Base-by-base conservation (phyloP, 2,888 invertebrate species). In the Sphaerophoria rueppellii region DNA sequence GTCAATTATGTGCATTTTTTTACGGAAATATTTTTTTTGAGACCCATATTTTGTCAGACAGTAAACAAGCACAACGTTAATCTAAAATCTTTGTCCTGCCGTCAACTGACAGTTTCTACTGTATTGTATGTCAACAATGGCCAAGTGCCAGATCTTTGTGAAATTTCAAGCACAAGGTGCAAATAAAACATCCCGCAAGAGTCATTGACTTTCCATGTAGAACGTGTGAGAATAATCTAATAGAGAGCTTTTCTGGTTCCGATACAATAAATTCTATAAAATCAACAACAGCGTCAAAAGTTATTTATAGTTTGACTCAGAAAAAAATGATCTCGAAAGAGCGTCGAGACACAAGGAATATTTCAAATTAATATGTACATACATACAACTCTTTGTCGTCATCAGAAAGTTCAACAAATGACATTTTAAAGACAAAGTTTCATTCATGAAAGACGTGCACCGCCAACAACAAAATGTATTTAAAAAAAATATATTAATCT, bases 391-490 rank as follows among this genome's bases (percentile, higher is more conserved):
- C 32, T 16, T 24, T 40, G 63, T 65, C 57, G 63, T 78, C 82
- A 73, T 52, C 35, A 24, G n/a, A 55, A 65, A 54, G 46, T 72
- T 43, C 63, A 57, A 65, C 48, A 77, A 37, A 24, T 40, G 34
- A 67, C 32, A 55, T 11, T 72, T 61, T 57, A 24, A n/a, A 57
- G 57, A 82, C 60, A 63, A 70, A 65, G 72, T 79, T 79, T 63
- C 82, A 82, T 82, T 79, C 74, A 82, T 71, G 34, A 40, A 7
- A 32, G 63, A 70, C 82, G 79, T 82, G 82, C 52, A 79, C 70
- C 55, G 52, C n/a, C 57, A 63, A 69, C 16, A 73, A 73, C 65
- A 82, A 16, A 35, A 65, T 52, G 14, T 54, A 37, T 58, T 35
- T 12, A 34, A 34, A 24, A 24, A 24, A 24, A 24, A 24, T 24